phyloP scores from a whole-genome alignment of 2,797 vertebrate species.

The Clarias platycephalus region DNA sequence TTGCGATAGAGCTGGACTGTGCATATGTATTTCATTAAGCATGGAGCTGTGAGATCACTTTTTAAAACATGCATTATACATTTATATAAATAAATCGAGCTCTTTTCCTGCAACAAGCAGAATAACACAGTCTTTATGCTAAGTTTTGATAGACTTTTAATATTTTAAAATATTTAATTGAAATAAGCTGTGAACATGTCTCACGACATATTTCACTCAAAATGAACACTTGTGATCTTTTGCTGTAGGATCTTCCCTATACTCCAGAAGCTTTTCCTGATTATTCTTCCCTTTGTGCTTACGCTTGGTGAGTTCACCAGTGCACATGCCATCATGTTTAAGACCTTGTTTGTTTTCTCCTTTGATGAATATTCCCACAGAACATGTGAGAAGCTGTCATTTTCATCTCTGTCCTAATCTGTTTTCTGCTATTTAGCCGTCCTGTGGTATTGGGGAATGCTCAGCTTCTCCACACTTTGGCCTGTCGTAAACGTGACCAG shows the following conservation, averaged over 20 bases:
- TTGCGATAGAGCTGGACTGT: background rate
- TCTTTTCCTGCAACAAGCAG: background rate
- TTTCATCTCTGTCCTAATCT: background rate
- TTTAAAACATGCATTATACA: background rate
- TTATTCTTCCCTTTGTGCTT: conserved; percentile 32
- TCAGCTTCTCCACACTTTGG: conserved; percentile 18
- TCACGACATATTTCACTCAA: no score
- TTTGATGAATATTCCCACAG: background rate
- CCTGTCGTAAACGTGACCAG: background rate
- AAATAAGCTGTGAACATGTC: background rate
- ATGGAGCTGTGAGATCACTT: background rate
- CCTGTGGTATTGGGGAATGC: conserved; percentile 28
- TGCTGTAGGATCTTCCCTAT: conserved; percentile 37
- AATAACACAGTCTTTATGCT: background rate
- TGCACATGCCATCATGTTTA: background rate
- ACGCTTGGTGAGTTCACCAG: conserved; percentile 3
- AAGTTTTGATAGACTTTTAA: background rate
- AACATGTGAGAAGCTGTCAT: background rate
- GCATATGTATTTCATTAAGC: background rate
- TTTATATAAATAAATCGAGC: background rate
- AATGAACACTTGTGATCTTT: background rate
- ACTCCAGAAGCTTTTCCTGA: conserved; percentile 29
- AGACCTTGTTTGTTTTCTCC: background rate
- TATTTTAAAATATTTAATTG: background rate
- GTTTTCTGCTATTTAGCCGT: background rate